Percentiles rank a stretch among this genome's conserved stretches.
Evolutionary conservation across 2,888 invertebrate species (phyloP).

Genomic region (Hartigia nigra): DNA sequence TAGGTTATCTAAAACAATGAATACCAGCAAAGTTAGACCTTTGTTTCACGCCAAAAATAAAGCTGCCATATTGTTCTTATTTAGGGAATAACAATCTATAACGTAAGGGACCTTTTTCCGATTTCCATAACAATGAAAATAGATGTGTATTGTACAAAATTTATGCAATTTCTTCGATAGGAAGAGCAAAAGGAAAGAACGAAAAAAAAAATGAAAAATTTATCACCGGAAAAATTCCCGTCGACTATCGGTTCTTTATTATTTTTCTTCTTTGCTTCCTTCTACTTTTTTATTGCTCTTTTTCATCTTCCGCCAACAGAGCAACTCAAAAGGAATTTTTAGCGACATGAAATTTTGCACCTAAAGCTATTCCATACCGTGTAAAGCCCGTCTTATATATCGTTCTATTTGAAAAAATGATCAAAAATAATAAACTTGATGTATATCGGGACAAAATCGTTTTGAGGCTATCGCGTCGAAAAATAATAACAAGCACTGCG

Average conservation of each 20-base stretch:
- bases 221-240: background rate
- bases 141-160: background rate
- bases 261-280: background rate
- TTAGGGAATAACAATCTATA: background rate
- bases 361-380: background rate
- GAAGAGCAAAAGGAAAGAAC: background rate
- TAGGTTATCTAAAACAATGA: background rate
- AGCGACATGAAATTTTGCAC: background rate
- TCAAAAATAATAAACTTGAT: background rate
- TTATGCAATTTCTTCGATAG: background rate
- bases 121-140: background rate
- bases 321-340: background rate
- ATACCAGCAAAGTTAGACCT: background rate
- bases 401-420: background rate
- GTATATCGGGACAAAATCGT: background rate
- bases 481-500: background rate
- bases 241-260: background rate
- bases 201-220: background rate
- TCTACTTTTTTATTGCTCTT: background rate
- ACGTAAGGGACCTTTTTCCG: background rate
- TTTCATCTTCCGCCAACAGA: background rate
- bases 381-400: background rate
- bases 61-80: background rate
- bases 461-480: background rate
- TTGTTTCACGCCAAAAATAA: background rate